phyloP scores from a whole-genome alignment of 2,888 invertebrate species.

The Tachina lurida region DNA sequence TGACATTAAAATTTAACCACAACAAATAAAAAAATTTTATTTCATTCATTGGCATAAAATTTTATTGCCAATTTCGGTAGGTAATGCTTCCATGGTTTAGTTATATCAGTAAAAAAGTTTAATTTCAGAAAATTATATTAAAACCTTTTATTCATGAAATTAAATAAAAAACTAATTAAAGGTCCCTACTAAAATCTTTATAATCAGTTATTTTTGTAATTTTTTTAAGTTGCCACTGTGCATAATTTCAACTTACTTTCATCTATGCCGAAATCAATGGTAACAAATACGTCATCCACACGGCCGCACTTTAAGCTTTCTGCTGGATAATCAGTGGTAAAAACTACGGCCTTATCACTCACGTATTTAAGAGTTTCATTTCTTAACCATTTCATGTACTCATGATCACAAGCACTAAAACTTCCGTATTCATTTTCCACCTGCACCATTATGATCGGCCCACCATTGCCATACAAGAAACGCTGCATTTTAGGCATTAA shows the following conservation, averaged over 20 bases:
- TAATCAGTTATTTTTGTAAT: too few relatives aligned
- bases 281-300: constrained; percentile 89
- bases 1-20: too few relatives aligned
- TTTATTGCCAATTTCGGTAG: too few relatives aligned
- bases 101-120: too few relatives aligned
- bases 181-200: too few relatives aligned
- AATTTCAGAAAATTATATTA: too few relatives aligned
- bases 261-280: constrained; percentile 90
- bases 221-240: neutral
- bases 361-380: constrained; percentile 84
- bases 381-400: constrained; percentile 87
- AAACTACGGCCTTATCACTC: constrained; percentile 85
- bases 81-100: too few relatives aligned
- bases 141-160: too few relatives aligned
- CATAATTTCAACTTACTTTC: constrained; percentile 75
- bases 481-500: constrained; percentile 84
- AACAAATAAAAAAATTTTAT: too few relatives aligned
- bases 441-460: constrained; percentile 93
- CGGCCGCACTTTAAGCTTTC: constrained; percentile 85
- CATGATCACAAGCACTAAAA: constrained; percentile 87
- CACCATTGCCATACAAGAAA: constrained; percentile 87
- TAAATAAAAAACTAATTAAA: too few relatives aligned
- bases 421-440: constrained; percentile 96
- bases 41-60: too few relatives aligned
- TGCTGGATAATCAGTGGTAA: constrained; percentile 91